Conservation (phyloP, 2,888 invertebrate genomes). For the Charanyca ferruginea region DNA sequence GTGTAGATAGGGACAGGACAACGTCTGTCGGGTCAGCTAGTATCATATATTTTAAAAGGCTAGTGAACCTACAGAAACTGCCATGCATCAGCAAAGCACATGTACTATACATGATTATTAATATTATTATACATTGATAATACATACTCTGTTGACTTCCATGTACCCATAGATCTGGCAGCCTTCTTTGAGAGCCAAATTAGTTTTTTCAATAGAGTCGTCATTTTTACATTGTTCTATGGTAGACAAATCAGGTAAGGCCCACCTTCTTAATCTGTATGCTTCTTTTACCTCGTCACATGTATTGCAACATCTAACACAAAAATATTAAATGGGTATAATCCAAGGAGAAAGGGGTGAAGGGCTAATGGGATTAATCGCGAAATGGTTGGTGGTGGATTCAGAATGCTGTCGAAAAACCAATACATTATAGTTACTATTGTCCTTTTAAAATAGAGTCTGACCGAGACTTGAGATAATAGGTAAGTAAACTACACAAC, state of each 20-base stretch:
- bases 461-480: too few relatives aligned
- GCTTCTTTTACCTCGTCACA: conserved; percentile 99
- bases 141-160: conserved; percentile 96
- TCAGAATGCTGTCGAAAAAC: too few relatives aligned
- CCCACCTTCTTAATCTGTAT: conserved; percentile 97
- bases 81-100: background rate
- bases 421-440: too few relatives aligned
- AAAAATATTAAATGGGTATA: conserved; percentile 6
- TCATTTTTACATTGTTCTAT: conserved; percentile 98
- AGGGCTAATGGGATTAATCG: too few relatives aligned
- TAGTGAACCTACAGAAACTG: background rate
- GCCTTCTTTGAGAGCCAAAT: conserved; percentile 97
- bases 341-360: too few relatives aligned
- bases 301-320: conserved; percentile 97
- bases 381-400: too few relatives aligned
- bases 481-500: too few relatives aligned
- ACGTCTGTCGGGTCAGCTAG: too few relatives aligned
- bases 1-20: too few relatives aligned
- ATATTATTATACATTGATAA: background rate
- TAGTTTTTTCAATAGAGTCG: conserved; percentile 93
- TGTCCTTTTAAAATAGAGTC: too few relatives aligned
- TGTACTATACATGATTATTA: conserved; percentile 1
- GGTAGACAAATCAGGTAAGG: conserved; percentile 94
- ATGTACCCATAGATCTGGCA: conserved; percentile 98
- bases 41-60: too few relatives aligned